Percentiles rank a stretch among this genome's conserved stretches.
These are phyloP conservation scores for Empis stercorea DNA, from an alignment of 2,888 invertebrate genomes.

Conservation along the genomic window DNA sequence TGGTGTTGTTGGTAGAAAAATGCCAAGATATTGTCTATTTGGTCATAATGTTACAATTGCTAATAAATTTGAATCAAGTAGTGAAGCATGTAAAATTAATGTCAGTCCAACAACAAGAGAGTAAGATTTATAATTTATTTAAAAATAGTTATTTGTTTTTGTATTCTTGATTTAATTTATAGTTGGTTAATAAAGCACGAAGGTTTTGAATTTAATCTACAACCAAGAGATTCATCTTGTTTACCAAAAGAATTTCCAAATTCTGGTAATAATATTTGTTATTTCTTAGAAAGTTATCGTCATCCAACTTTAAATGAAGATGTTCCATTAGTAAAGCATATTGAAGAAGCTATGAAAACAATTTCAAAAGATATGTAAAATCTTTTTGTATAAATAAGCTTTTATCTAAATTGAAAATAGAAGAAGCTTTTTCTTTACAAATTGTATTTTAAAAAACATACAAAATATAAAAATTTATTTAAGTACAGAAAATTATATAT, in stretches of 20 bases:
- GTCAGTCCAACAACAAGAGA: constrained; percentile 85
- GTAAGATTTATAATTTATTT: constrained; percentile 43
- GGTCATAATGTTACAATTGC: constrained; percentile 92
- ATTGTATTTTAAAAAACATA: not conserved
- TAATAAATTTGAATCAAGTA: constrained; percentile 91
- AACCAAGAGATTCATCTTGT: constrained; percentile 59
- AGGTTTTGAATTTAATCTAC: constrained; percentile 57
- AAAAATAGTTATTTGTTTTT: too few relatives aligned
- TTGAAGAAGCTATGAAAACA: constrained; percentile 31
- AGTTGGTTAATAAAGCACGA: constrained; percentile 65
- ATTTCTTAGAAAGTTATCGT: constrained; percentile 69
- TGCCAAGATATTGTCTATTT: constrained; percentile 76
- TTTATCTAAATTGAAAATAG: too few relatives aligned
- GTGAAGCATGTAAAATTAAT: constrained; percentile 81
- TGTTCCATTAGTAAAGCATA: constrained; percentile 38
- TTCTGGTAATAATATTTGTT: constrained; percentile 66
- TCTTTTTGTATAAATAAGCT: too few relatives aligned
- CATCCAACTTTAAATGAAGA: constrained; percentile 52
- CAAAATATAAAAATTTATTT: not conserved
- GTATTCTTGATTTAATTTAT: constrained; percentile 1
- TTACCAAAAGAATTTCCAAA: constrained; percentile 76
- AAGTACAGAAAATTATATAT: too few relatives aligned
- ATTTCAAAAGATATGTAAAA: constrained; percentile 14
- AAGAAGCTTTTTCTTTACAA: too few relatives aligned
- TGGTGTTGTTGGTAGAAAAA: constrained; percentile 83